Evolutionary conservation across 2,888 invertebrate species (phyloP).

Genomic region (Melipona beecheii): DNA sequence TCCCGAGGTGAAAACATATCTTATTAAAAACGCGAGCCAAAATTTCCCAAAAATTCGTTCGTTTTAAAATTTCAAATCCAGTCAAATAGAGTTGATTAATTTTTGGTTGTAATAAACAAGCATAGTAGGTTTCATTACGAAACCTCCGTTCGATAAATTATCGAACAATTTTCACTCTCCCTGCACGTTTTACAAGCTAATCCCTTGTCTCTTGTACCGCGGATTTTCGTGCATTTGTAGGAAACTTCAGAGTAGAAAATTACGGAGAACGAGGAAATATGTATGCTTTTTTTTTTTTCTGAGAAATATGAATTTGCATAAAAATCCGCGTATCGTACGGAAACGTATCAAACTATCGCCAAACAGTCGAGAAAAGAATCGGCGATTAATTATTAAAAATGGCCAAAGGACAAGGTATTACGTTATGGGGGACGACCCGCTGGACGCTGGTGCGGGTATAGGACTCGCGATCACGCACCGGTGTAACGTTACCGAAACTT

Average conservation of each 20-base stretch:
- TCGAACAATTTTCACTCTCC: not conserved
- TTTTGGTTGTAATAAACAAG: not conserved
- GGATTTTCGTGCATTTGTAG: too few species aligned
- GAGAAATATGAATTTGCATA: too few species aligned
- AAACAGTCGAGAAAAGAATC: not conserved
- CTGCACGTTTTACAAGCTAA: not conserved
- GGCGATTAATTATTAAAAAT: slow-evolving; percentile 39
- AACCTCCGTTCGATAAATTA: not conserved
- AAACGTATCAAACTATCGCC: slow-evolving; percentile 15
- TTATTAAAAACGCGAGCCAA: not conserved
- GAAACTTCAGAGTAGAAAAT: too few species aligned
- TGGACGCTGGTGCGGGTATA: slow-evolving; percentile 12
- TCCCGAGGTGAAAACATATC: not conserved
- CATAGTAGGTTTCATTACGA: not conserved
- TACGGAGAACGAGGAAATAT: too few species aligned
- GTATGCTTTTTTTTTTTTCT: too few species aligned
- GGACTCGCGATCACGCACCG: slow-evolving; percentile 33
- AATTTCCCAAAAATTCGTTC: not conserved
- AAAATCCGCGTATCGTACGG: not conserved
- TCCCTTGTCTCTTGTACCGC: not conserved
- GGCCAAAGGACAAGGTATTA: not conserved
- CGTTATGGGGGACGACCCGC: slow-evolving; percentile 5
- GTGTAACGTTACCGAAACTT: slow-evolving; percentile 57
- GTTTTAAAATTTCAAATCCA: not conserved
- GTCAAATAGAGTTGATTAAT: not conserved